phyloP scores from a whole-genome alignment of 1,140 invertebrate species.

The Nixonia krombeini region DNA sequence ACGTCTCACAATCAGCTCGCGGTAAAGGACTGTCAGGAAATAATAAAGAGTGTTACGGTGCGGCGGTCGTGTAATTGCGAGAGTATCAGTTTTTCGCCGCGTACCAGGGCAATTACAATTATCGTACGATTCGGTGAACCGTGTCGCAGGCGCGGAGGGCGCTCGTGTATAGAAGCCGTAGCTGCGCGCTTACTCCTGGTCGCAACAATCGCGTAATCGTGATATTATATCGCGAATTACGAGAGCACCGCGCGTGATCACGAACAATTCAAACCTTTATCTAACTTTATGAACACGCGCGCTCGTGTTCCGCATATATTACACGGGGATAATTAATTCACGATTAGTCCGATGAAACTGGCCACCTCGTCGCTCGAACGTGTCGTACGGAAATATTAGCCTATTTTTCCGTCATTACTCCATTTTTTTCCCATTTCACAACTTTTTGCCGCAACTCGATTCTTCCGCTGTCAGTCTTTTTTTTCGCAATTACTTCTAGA shows the following conservation, averaged over 20 bases:
- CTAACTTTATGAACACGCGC: conserved; percentile 59
- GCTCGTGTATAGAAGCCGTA: conserved; percentile 44
- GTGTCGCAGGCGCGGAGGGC: conserved; percentile 52
- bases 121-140: conserved; percentile 50
- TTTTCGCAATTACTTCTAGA: too few species aligned
- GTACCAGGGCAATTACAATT: conserved; percentile 44
- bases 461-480: too few species aligned
- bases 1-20: conserved; percentile 24
- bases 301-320: conserved; percentile 59
- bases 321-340: conserved; percentile 67
- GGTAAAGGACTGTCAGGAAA: conserved; percentile 14
- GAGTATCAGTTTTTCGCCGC: conserved; percentile 15
- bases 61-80: conserved; percentile 6
- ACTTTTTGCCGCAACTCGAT: too few species aligned
- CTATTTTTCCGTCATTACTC: not conserved
- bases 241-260: conserved; percentile 62
- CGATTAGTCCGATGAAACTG: conserved; percentile 58
- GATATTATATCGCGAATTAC: conserved; percentile 56
- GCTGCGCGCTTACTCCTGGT: conserved; percentile 17
- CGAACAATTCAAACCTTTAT: conserved; percentile 68
- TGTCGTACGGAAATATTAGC: not conserved
- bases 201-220: conserved; percentile 49
- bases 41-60: not conserved
- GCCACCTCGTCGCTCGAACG: too few species aligned
- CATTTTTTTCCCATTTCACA: too few species aligned